Percentiles rank a stretch among this genome's conserved stretches.
Conservation (phyloP, 2,888 invertebrate species). For the Acanthacorydalis orientalis region DNA sequence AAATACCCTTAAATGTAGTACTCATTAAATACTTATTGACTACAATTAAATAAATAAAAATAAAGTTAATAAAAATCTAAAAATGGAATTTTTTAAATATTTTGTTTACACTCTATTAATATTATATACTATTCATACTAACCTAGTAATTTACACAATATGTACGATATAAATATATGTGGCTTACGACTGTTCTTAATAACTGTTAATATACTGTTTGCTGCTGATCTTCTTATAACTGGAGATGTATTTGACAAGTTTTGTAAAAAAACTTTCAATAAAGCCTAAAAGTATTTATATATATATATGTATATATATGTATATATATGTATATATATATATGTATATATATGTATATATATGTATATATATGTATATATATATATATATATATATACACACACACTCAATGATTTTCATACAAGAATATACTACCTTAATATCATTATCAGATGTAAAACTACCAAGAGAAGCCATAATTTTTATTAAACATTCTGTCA, state of each 20-base stretch:
- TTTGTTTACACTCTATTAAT: not conserved
- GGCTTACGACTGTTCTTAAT: conserved; percentile 65
- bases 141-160: conserved; percentile 47
- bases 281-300: too few relatives aligned
- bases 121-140: conserved; percentile 10
- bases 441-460: conserved; percentile 53
- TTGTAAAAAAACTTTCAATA: conserved; percentile 47
- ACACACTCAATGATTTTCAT: too few relatives aligned
- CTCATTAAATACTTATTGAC: not conserved
- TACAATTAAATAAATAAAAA: conserved; percentile 10
- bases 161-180: conserved; percentile 42
- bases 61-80: not conserved
- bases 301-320: too few relatives aligned
- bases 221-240: conserved; percentile 64
- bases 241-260: conserved; percentile 49
- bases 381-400: too few relatives aligned
- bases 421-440: conserved; percentile 37
- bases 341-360: too few relatives aligned
- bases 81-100: not conserved
- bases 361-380: too few relatives aligned
- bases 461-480: conserved; percentile 48
- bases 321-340: too few relatives aligned
- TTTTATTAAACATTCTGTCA: conserved; percentile 42
- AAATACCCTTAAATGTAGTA: too few relatives aligned
- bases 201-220: conserved; percentile 62